Evolutionary conservation across 1,140 invertebrate species (phyloP).

Genomic region (Oreohelix idahoensis): DNA sequence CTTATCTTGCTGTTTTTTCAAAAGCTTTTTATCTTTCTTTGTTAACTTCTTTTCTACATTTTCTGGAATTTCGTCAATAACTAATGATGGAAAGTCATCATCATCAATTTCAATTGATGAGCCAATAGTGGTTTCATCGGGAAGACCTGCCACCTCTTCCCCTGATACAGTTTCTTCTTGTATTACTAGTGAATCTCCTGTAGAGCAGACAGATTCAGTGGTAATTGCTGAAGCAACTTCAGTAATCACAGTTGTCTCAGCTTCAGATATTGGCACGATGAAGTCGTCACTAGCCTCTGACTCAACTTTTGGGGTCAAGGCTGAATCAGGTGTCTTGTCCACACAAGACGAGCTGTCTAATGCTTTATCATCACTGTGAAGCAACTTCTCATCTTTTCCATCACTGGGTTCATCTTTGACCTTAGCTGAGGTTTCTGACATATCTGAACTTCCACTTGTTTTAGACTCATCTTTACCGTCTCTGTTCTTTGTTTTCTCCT

Average conservation of each 20-base stretch:
- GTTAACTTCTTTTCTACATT: constrained; percentile 30
- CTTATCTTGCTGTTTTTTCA: constrained; percentile 32
- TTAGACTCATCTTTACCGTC: constrained; percentile 22
- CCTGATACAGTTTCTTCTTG: neutral
- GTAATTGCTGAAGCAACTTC: neutral
- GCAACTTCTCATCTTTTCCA: constrained; percentile 20
- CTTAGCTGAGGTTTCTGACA: neutral
- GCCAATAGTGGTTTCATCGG: constrained; percentile 32
- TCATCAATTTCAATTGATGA: constrained; percentile 37
- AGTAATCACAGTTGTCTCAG: constrained; percentile 35
- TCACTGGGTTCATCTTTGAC: constrained; percentile 15
- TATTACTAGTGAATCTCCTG: neutral
- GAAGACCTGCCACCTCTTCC: neutral
- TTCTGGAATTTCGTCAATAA: constrained; percentile 35
- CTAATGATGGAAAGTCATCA: constrained; percentile 32
- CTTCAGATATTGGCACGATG: constrained; percentile 38
- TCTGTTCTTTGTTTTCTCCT: constrained; percentile 10
- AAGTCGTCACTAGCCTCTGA: constrained; percentile 23
- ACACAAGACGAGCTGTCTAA: neutral
- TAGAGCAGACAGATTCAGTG: neutral
- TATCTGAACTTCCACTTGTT: neutral
- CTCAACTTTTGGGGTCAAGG: constrained; percentile 9
- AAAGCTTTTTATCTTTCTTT: constrained; percentile 42
- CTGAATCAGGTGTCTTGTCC: constrained; percentile 14
- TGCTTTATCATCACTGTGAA: neutral